Base-by-base conservation (phyloP, 2,888 invertebrate genomes). In the Molorchus minor region DNA sequence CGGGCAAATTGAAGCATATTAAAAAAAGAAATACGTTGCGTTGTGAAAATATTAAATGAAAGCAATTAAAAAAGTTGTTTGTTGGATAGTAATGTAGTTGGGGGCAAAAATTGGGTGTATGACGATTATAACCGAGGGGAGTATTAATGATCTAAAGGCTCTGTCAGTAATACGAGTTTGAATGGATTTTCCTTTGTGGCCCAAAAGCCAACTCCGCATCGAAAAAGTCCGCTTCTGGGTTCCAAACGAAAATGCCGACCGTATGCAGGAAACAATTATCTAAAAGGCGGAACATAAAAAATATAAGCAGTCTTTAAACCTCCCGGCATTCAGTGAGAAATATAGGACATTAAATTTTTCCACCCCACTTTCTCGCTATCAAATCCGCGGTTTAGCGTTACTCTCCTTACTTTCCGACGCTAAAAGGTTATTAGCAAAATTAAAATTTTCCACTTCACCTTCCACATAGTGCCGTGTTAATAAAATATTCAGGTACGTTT, bases 361-460 rank as follows among this genome's bases (percentile, higher is more conserved):
- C 1, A n/a, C 1, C n/a, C 21, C 21, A 43, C 25, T 21, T 43
- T 21, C 21, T 43, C 21, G 41, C 19, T 30, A 46, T 30, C 49
- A 10, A 16, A n/a, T 16, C 35, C 20, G n/a, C n/a, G n/a, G n/a
- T n/a, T n/a, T n/a, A n/a, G n/a, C n/a, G n/a, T n/a, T n/a, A n/a
- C 40, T 43, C 30, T 30, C 8, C 29, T 17, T 43, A 52, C 33
- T 45, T 17, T 21, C 13, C 54, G 13, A 41, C 38, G 25, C 15
- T 13, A 30, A 17, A 20, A 20, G 36, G 13, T 57, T 67, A 64
- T 65, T 63, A 67, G 61, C 43, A 57, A 61, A 69, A 69, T 69
- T 67, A 69, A 69, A 69, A 67, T 63, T 58, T 52, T 41, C 55
- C 46, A 46, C 33, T 46, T 46, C 40, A 12, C 33, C 58, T 45